A percentile compares a stretch with the other conserved stretches of the same genome.
phyloP scores from a whole-genome alignment of 2,113 vertebrate genomes.

The Spheniscus mendiculus region DNA sequence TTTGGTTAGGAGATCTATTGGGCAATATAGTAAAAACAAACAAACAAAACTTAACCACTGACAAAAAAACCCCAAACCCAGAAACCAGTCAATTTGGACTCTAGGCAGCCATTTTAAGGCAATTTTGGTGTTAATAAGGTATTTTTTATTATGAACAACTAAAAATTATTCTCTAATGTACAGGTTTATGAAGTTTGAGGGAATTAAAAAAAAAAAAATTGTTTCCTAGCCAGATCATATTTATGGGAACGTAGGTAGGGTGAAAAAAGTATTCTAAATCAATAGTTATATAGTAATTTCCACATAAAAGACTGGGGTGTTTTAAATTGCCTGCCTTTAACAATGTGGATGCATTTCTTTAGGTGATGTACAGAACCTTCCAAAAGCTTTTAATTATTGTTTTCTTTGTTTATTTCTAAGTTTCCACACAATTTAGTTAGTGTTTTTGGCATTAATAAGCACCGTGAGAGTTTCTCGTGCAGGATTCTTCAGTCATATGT shows the following conservation, averaged over 20 bases:
- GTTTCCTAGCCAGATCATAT: neutral
- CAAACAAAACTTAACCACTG: neutral
- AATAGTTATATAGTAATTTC: neutral
- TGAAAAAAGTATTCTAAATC: neutral
- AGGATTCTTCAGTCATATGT: neutral
- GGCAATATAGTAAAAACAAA: neutral
- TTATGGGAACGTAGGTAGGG: neutral
- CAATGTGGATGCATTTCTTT: neutral
- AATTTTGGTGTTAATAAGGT: neutral
- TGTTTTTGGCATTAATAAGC: neutral
- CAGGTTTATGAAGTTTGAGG: neutral
- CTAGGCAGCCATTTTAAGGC: neutral
- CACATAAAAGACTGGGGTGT: neutral
- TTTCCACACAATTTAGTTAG: neutral
- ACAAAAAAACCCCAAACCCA: neutral
- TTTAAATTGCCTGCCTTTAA: neutral
- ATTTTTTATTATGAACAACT: neutral
- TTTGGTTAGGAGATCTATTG: neutral
- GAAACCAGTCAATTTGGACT: neutral
- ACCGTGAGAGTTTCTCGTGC: accelerated
- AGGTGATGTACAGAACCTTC: neutral
- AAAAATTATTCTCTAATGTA: neutral
- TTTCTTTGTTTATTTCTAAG: neutral
- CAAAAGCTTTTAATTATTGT: neutral
- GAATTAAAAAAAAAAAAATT: neutral